Base-by-base conservation (phyloP, 1,140 invertebrate species). In the Dreissena polymorpha region DNA sequence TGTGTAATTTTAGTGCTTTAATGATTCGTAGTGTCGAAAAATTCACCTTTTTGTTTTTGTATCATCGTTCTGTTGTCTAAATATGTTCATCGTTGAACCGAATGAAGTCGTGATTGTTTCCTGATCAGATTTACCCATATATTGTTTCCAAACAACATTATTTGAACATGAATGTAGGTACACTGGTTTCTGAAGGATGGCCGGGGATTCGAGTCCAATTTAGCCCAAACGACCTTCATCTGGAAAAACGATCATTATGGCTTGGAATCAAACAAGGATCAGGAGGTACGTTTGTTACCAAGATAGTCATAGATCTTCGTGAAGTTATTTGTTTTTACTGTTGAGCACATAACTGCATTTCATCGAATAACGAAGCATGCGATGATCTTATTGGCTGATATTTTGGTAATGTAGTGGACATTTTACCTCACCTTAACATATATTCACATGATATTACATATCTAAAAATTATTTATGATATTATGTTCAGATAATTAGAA, bases 181-280 rank as follows among this genome's bases (percentile, higher is more conserved):
- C 71, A 8, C 27, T 73, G 12, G 27, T 73, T 60, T 23, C 71
- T 0, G 27, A 57, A 0, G 71, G 71, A 7, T 39, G 55, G 14
- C 16, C 51, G 5, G 50, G 53, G 3, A n/a, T 73, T 8, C n/a
- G 27, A 10, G 53, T 60, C 5, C 8, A 55, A 29, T 27, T 73
- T 14, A 73, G n/a, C 12, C 57, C 71, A 13, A 60, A 12, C 21
- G 0, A 57, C 18, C 71, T 55, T 0, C 23, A 25, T 25, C 18
- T 73, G 50, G 39, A 50, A 29, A 27, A 18, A 12, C 10, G 29
- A 39, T 73, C 71, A 21, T 16, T 25, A 60, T 73, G 71, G 71
- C n/a, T 10, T 10, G 71, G 71, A n/a, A 25, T 73, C 16, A n/a
- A 18, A 57, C 71, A 73, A 73, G 57, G 27, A 21, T n/a, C 71